phyloP scores from a whole-genome alignment of 2,888 invertebrate genomes.

The Ochropacha duplaris region DNA sequence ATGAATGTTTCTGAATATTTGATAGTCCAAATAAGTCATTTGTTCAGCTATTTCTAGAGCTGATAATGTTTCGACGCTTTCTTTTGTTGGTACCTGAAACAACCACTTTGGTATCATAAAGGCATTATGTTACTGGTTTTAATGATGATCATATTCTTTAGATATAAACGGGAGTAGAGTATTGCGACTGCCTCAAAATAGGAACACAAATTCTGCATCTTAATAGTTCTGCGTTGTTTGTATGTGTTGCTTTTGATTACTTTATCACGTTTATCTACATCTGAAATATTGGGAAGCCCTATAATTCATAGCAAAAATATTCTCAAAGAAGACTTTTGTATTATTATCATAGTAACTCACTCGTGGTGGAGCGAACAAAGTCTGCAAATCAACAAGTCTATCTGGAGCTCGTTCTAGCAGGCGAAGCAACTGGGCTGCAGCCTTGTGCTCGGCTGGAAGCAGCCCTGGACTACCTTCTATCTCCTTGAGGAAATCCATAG shows the following conservation, averaged over 20 bases:
- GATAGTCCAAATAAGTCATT: constrained; percentile 95
- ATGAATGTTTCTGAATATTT: constrained; percentile 92
- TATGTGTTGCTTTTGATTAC: too few relatives aligned
- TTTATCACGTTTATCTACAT: too few relatives aligned
- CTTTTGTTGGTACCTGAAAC: constrained; percentile 88
- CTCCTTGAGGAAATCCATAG: constrained; percentile 94
- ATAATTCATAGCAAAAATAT: too few relatives aligned
- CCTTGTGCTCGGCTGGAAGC: constrained; percentile 94
- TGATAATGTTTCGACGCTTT: constrained; percentile 92
- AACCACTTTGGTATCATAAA: not conserved
- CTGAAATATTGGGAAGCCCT: too few relatives aligned
- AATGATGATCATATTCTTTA: not conserved
- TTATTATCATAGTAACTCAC: constrained; percentile 64
- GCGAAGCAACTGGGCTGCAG: constrained; percentile 91
- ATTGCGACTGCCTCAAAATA: too few relatives aligned
- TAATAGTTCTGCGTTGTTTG: too few relatives aligned
- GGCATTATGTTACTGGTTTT: too few relatives aligned
- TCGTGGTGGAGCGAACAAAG: constrained; percentile 86
- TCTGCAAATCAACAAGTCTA: constrained; percentile 86
- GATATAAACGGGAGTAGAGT: too few relatives aligned
- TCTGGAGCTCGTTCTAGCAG: constrained; percentile 90
- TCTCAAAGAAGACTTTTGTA: too few relatives aligned
- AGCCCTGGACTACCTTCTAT: constrained; percentile 92
- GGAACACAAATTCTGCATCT: too few relatives aligned
- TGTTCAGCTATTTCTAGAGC: constrained; percentile 96